These are phyloP conservation scores for Dendrolimus kikuchii DNA, from an alignment of 1,140 invertebrate genomes.

Conservation along the genomic window DNA sequence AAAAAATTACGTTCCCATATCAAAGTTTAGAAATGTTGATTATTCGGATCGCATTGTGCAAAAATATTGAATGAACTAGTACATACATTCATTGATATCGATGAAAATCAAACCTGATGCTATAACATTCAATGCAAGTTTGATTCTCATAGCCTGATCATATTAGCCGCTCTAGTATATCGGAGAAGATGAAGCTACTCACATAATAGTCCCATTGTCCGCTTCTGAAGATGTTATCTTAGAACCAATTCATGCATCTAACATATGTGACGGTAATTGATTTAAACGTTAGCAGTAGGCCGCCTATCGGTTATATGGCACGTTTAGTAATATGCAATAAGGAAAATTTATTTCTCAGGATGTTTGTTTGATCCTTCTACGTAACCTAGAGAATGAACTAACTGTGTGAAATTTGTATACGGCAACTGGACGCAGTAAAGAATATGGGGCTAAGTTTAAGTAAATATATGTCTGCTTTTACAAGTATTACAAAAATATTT, in stretches of 20 bases:
- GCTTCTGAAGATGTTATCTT: constrained; percentile 42
- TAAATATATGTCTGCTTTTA: too few relatives aligned
- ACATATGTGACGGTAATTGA: constrained; percentile 40
- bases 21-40: constrained; percentile 11
- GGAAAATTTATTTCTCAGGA: too few relatives aligned
- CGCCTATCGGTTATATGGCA: too few relatives aligned
- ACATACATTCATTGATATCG: constrained; percentile 20
- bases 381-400: too few relatives aligned
- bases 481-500: too few relatives aligned
- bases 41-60: constrained; percentile 24
- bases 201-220: constrained; percentile 50
- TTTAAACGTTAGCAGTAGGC: constrained; percentile 19
- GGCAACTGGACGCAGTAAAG: too few relatives aligned
- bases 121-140: constrained; percentile 33
- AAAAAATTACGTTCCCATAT: background rate
- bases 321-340: too few relatives aligned
- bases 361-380: too few relatives aligned
- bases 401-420: too few relatives aligned
- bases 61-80: constrained; percentile 21
- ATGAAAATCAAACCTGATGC: constrained; percentile 25
- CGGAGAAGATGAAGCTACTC: constrained; percentile 35
- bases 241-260: constrained; percentile 34
- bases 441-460: too few relatives aligned
- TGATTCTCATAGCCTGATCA: constrained; percentile 27
- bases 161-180: constrained; percentile 24